Evolutionary conservation across 2,113 vertebrate genomes (phyloP).

Genomic region (Corvus moneduloides): DNA sequence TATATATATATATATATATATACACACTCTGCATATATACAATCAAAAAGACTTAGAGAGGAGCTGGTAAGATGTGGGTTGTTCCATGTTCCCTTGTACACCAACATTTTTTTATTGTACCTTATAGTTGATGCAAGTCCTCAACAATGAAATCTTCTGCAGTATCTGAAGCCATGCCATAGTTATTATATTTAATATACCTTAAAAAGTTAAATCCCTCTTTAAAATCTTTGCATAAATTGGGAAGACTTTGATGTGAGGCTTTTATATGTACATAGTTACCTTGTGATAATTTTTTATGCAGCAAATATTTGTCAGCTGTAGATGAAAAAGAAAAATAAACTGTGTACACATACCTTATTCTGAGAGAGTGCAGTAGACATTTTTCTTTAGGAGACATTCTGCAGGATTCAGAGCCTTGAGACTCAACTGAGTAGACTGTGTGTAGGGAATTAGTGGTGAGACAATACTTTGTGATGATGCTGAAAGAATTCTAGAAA

Average conservation of each 20-base stretch:
- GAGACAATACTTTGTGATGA: not conserved
- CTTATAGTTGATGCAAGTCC: not conserved
- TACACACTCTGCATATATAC: not conserved
- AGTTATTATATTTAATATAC: not conserved
- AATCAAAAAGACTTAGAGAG: not conserved
- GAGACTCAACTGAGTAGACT: not conserved
- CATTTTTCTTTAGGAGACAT: not conserved
- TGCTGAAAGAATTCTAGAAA: not conserved
- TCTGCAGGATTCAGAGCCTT: not conserved
- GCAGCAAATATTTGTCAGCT: not conserved
- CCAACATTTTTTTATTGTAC: not conserved
- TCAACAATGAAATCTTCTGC: not conserved
- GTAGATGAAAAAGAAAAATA: not conserved
- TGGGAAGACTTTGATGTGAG: not conserved
- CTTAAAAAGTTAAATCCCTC: not conserved
- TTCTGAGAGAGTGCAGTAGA: not conserved
- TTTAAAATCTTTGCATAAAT: not conserved
- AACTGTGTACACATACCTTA: not conserved
- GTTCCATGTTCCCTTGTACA: not conserved
- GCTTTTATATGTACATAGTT: not conserved
- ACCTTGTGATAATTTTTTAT: not conserved
- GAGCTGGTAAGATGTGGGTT: not conserved
- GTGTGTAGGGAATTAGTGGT: not conserved
- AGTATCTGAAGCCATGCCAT: not conserved
- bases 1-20: not conserved